Percentiles rank a stretch among this genome's conserved stretches.
Conservation (phyloP, 2,113 vertebrate genomes). For the Synodontis membranacea region DNA sequence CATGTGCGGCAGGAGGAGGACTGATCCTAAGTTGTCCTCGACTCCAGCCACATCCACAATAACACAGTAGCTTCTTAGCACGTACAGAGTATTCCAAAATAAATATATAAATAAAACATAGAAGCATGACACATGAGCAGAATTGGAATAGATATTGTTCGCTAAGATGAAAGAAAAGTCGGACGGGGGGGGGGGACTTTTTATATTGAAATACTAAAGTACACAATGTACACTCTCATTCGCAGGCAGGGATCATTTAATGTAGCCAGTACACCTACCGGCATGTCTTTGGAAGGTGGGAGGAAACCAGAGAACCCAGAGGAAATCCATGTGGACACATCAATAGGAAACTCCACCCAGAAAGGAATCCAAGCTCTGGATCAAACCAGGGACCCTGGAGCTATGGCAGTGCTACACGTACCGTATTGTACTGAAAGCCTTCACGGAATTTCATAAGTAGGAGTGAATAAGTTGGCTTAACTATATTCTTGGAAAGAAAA, state of each 20-base stretch:
- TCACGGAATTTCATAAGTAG: not conserved
- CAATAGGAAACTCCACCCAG: not conserved
- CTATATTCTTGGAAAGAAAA: not conserved
- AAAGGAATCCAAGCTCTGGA: not conserved
- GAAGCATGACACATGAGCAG: too few relatives aligned
- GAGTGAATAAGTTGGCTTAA: too few relatives aligned
- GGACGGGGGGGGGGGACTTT: too few relatives aligned
- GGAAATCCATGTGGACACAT: not conserved
- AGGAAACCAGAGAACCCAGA: not conserved
- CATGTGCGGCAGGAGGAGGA: too few relatives aligned
- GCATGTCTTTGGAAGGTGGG: not conserved
- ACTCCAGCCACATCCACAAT: too few relatives aligned
- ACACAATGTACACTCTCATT: not conserved
- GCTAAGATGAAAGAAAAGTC: too few relatives aligned
- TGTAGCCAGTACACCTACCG: not conserved
- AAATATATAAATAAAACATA: too few relatives aligned
- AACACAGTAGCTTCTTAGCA: too few relatives aligned
- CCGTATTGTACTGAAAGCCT: not conserved
- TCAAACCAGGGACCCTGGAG: not conserved
- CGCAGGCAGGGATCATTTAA: not conserved
- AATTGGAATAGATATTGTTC: too few relatives aligned
- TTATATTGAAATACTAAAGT: too few relatives aligned
- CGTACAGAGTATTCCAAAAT: too few relatives aligned
- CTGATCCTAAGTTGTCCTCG: too few relatives aligned
- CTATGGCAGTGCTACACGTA: not conserved